Evolutionary conservation across 1,140 invertebrate genomes (phyloP), one percentile per base, ranked within the genome.

Genomic region (Drosophila suzukii): DNA sequence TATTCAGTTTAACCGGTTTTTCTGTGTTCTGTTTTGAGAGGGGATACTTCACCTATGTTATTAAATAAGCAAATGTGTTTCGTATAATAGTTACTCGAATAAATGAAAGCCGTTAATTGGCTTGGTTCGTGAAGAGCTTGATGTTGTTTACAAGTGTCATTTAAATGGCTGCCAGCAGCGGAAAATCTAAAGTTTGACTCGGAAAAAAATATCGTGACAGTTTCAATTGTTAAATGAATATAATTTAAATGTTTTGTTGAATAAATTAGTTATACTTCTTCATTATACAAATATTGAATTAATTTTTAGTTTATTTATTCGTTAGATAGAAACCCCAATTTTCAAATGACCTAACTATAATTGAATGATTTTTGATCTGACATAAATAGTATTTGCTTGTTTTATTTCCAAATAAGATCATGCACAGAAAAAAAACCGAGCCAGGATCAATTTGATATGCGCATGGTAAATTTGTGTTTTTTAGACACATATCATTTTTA

Each of bases 21-120:
- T 10, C 49, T 11, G 49, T 0, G 13, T 12, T 17, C 6, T 34
- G n/a, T 12, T 32, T 50, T 30, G 8, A 50, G n/a, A 34, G n/a
- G 27, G 0, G 4, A n/a, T 11, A 11, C 3, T 24, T 32, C 32
- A 0, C 49, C 5, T n/a, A 32, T 11, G 1, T 50, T 27, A 12
- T 11, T 32, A 11, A 10, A 5, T n/a, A 46, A 11, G 34, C 10
- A 34, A 34, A 46, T 20, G 15, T 0, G 27, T 17, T 59, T 15
- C 11, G 13, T 11, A 24, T 55, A 38, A 27, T 32, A 54, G 54
- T 38, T 54, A 38, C 11, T 38, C 13, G 7, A 36, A 59, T 36
- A 59, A 59, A 59, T 11, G 11, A 27, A 51, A 15, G 11, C 4
- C 34, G 6, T 15, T 54, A 36, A 59, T 60, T 53, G 57, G 46